phyloP scores from a whole-genome alignment of 2,797 vertebrate species.

The Onychomys torridus region DNA sequence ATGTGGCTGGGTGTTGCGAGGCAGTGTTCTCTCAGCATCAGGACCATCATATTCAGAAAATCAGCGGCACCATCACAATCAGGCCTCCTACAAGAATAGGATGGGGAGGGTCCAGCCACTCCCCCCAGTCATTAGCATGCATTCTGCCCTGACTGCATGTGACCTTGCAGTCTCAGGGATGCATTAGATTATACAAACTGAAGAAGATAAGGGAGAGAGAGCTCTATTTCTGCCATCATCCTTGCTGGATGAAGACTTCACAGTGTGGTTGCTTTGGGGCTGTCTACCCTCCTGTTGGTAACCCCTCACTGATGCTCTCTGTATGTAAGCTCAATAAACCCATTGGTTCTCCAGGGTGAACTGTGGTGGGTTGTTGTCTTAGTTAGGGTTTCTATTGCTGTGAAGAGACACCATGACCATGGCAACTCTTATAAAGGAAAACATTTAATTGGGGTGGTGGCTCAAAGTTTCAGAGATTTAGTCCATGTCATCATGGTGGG shows the following conservation, averaged over 20 bases:
- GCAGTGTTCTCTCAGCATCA: fast-evolving
- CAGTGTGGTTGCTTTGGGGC: neutral
- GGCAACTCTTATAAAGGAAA: neutral
- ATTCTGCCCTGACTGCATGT: neutral
- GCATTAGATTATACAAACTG: neutral
- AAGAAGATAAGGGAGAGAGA: neutral
- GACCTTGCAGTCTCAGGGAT: neutral
- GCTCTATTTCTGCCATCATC: neutral
- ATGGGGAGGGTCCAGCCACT: neutral
- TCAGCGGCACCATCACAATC: neutral
- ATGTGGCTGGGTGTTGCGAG: neutral
- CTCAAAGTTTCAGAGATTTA: neutral
- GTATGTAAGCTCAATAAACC: neutral
- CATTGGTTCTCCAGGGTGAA: neutral
- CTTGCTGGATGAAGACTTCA: neutral
- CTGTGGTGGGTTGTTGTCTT: neutral
- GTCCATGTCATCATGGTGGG: neutral
- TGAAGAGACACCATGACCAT: neutral
- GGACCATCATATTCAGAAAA: neutral
- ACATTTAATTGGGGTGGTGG: neutral
- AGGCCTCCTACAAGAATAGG: neutral
- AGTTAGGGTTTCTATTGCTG: too few relatives aligned
- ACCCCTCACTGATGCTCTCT: neutral
- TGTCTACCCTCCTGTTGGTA: neutral
- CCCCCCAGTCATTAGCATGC: neutral